Conservation (phyloP, 2,888 invertebrate species). For the Uloborus plumipes region DNA sequence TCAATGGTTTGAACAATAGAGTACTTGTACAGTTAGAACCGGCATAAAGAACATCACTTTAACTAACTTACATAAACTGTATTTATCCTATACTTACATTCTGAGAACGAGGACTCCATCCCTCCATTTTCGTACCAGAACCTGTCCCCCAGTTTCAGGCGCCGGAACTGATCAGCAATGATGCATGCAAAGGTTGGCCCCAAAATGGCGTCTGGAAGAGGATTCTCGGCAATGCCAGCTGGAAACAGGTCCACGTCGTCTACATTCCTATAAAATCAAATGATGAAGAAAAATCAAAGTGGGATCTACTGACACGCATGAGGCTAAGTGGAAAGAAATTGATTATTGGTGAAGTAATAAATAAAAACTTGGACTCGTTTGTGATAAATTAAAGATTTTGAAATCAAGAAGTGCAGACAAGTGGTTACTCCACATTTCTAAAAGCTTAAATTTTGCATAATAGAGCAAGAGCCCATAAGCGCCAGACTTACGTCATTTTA, state of each 20-base stretch:
- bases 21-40: too few relatives aligned
- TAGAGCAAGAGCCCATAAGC: too few relatives aligned
- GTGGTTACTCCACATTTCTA: too few relatives aligned
- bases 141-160: conserved; percentile 66
- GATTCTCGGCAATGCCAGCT: conserved; percentile 65
- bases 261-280: conserved; percentile 70
- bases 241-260: conserved; percentile 67
- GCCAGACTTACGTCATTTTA: too few relatives aligned
- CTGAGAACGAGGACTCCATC: conserved; percentile 64
- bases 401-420: too few relatives aligned
- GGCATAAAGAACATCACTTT: neutral
- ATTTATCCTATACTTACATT: conserved; percentile 48
- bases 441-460: too few relatives aligned
- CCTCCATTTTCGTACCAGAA: conserved; percentile 67
- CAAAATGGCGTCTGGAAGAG: conserved; percentile 65
- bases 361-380: too few relatives aligned
- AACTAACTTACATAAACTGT: neutral
- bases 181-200: conserved; percentile 67
- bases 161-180: conserved; percentile 66
- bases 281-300: neutral
- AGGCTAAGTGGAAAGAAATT: too few relatives aligned
- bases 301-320: too few relatives aligned
- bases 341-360: too few relatives aligned
- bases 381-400: too few relatives aligned
- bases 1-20: too few relatives aligned